Base-by-base conservation (phyloP, 1,140 invertebrate genomes). In the Coenobita brevimanus region DNA sequence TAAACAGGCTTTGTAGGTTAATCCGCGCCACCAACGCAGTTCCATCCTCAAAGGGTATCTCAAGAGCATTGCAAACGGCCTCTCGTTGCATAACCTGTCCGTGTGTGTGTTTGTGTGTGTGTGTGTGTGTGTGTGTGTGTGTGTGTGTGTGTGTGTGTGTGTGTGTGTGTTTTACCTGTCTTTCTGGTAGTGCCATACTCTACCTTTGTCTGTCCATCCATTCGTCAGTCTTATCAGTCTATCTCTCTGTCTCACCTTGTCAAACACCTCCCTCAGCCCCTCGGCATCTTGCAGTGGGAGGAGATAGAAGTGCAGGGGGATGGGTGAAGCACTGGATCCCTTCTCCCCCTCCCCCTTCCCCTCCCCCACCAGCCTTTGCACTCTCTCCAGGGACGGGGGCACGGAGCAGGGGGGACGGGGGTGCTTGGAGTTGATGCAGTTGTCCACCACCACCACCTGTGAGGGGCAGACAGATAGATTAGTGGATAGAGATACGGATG, bases 191-290 rank as follows among this genome's bases (percentile, higher is more conserved):
- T 43, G 2, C 38, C 13, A 8, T 43, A 38, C 36, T 46, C 30
- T 75, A 62, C 60, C 46, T 60, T 36, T 60, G 33, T 80, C 46
- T 60, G 60, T 80, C 27, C n/a, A 60, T 80, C 38, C 60, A 50
- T 67, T 15, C 67, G 36, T 64, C 30, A 64, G 36, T 64, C 30
- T 82, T 67, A 67, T 24, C 64, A 8, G n/a, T 67, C 64, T 67
- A 67, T 67, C 64, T 67, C 6, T 67, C 64, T 67, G n/a, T 67
- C 64, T 67, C 8, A 24, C 64, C 30, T 24, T 67, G 6, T 67
- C 21, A 67, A n/a, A 24, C 64, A 67, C 30, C n/a, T 67, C 21
- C 30, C n/a, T 24, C 21, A 67, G n/a, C n/a, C 21, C 30, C 64
- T 67, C 8, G 6, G 6, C 21, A 24, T 67, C 64, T 67, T 67